Base-by-base conservation (phyloP, 1,140 invertebrate genomes). In the Caenorhabditis inopinata region DNA sequence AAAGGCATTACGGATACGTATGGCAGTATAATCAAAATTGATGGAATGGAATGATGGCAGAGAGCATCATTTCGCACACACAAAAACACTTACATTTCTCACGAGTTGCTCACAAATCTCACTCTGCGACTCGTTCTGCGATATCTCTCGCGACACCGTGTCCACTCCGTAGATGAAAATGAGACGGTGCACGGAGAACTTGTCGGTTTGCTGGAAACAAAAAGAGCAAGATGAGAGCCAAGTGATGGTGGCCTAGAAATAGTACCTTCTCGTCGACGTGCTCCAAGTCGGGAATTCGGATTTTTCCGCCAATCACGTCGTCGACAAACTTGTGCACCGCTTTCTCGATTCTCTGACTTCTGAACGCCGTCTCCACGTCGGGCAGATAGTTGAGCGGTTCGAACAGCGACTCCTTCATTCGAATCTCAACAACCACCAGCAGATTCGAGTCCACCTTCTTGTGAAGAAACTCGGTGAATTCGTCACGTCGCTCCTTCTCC, bases 261-360 rank as follows among this genome's bases (percentile, higher is more conserved):
- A 5, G 5, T 42, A 42, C 38, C 38, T 68, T 68, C 32, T 68
- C 48, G 23, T 53, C 76, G 12, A 46, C 53, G 18, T 58, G 38
- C 25, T 78, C 76, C 76, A 78, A 42, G 25, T 78, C 53, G n/a
- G 76, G 76, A 58, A 78, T 68, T 11, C 45, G 49, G 42, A 78
- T 62, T 18, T 51, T 62, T 29, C 53, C 38, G 16, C 68, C 42
- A 2, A 42, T 78, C 21, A 78, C 76, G 21, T 78, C 38, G 12
- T 78, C 38, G 29, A 78, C 53, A 27, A 78, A 78, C 18, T 62
- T 58, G 12, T 48, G 32, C 12, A 51, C 49, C 6, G 49, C 29
- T 12, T 58, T 78, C 48, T 78, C 76, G 45, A 78, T 78, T 53
- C 76, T 38, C 29, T 78, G 76, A 35, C 76, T 78, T 42, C 58